Percentiles rank a stretch among this genome's conserved stretches.
phyloP scores from a whole-genome alignment of 2,113 vertebrate genomes.

The Jaculus jaculus region DNA sequence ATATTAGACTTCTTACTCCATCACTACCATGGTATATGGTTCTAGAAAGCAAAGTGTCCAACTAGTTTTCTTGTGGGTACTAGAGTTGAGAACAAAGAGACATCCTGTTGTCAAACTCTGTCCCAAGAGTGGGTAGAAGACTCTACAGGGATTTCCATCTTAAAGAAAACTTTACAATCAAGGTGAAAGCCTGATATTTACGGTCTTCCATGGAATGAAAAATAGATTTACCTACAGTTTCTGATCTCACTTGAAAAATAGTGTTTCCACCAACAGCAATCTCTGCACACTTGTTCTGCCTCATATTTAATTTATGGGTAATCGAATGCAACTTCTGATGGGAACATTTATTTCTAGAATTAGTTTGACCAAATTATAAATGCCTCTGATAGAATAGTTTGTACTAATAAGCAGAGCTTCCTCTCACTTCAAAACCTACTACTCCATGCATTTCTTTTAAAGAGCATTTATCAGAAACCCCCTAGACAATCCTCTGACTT shows the following conservation, averaged over 20 bases:
- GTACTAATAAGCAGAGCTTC: slow-evolving; percentile 58
- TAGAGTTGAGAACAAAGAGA: neutral
- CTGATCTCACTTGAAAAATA: slow-evolving; percentile 13
- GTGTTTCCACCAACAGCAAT: slow-evolving; percentile 1
- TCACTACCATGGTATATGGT: neutral
- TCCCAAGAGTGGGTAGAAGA: neutral
- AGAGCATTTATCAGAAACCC: slow-evolving; percentile 66
- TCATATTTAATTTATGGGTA: slow-evolving; percentile 59
- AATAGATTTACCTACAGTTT: slow-evolving; percentile 22
- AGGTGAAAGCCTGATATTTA: neutral
- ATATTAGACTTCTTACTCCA: neutral
- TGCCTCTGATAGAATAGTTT: slow-evolving; percentile 50
- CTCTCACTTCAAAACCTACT: slow-evolving; percentile 54
- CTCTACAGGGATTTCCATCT: neutral
- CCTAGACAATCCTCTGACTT: slow-evolving; percentile 45
- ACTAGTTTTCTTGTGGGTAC: no score
- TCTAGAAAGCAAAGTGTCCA: neutral
- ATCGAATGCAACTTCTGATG: slow-evolving; percentile 49
- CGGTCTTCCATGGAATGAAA: neutral
- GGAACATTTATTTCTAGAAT: slow-evolving; percentile 70
- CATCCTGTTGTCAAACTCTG: neutral
- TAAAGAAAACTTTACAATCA: neutral
- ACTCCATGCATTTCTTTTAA: slow-evolving; percentile 52
- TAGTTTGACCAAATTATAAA: slow-evolving; percentile 68
- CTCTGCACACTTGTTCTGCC: neutral